Conservation (phyloP, 1,140 invertebrate genomes). For the Drosophila dunni region DNA sequence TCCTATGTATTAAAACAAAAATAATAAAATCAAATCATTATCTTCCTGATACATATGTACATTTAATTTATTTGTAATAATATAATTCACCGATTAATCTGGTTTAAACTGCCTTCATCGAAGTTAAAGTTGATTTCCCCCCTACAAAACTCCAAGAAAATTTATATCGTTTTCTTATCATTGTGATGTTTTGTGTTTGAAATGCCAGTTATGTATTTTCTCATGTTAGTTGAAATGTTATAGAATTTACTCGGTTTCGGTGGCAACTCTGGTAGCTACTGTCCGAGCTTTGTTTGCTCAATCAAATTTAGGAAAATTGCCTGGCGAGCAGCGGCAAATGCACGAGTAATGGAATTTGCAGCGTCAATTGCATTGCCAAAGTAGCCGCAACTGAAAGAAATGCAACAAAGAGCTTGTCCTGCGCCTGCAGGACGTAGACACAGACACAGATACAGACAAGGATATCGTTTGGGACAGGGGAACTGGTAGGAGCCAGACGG, state of each 20-base stretch:
- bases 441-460: conserved; percentile 11
- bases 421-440: conserved; percentile 51
- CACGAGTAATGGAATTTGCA: conserved; percentile 56
- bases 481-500: conserved; percentile 11
- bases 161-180: too few species aligned
- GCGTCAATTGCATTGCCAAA: conserved; percentile 61
- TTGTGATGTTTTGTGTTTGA: neutral
- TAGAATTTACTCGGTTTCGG: conserved; percentile 13
- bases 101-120: too few species aligned
- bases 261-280: neutral
- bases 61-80: too few species aligned
- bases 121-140: too few species aligned
- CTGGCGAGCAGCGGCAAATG: conserved; percentile 42
- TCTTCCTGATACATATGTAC: too few species aligned
- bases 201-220: conserved; percentile 5
- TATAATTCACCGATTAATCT: too few species aligned
- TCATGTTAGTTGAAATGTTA: neutral
- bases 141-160: too few species aligned
- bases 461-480: neutral
- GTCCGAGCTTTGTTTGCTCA: conserved; percentile 24
- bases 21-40: too few species aligned
- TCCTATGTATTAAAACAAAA: too few species aligned
- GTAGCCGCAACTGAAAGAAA: conserved; percentile 49
- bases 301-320: conserved; percentile 61
- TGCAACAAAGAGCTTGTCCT: conserved; percentile 52